Conservation (phyloP, 2,797 vertebrate species). For the Balearica regulorum region DNA sequence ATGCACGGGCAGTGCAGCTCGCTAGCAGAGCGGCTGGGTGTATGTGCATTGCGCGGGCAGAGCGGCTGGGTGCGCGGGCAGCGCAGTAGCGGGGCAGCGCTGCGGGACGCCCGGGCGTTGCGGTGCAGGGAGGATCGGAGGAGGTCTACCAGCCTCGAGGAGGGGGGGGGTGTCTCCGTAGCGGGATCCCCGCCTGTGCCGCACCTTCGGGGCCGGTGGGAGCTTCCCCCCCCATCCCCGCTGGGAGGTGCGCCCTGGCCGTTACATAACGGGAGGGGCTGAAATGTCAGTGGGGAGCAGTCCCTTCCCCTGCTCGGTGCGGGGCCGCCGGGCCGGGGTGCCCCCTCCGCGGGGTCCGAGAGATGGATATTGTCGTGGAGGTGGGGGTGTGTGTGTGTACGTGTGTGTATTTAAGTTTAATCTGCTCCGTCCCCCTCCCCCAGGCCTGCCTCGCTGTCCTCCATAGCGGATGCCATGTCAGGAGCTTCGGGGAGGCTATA, state of each 20-base stretch:
- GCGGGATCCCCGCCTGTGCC: neutral
- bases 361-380: neutral
- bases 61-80: neutral
- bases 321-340: neutral
- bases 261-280: neutral
- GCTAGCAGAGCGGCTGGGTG: neutral
- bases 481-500: neutral
- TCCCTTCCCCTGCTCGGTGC: neutral
- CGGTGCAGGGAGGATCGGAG: neutral
- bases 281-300: neutral
- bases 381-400: neutral
- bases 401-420: neutral
- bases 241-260: neutral
- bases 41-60: neutral
- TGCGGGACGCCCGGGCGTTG: neutral
- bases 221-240: neutral
- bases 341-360: neutral
- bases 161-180: neutral
- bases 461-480: conserved; percentile 32
- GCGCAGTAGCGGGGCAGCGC: neutral
- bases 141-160: neutral
- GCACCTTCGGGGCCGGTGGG: neutral
- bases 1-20: neutral
- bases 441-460: neutral
- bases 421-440: conserved; percentile 24